Evolutionary conservation across 2,113 vertebrate genomes (phyloP).

Genomic region (Vombatus ursinus): DNA sequence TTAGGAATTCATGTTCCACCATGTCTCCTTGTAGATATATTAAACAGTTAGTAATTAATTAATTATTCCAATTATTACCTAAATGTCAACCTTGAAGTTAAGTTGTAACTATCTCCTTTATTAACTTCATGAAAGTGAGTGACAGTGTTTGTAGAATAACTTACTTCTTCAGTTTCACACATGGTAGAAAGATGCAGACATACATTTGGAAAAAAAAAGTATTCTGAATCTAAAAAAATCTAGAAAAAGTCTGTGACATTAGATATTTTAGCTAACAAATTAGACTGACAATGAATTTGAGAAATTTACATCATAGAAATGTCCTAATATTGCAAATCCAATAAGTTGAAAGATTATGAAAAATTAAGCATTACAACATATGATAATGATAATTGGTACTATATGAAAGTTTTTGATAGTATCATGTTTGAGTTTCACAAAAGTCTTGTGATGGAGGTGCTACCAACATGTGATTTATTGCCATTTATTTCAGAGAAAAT

Average conservation of each 20-base stretch:
- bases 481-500: background rate
- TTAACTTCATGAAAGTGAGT: slow-evolving; percentile 40
- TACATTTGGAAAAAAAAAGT: background rate
- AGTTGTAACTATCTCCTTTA: slow-evolving; percentile 33
- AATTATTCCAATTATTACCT: slow-evolving; percentile 54
- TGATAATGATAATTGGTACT: background rate
- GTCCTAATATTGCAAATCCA: background rate
- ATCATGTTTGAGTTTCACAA: background rate
- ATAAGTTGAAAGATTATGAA: background rate
- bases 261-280: background rate
- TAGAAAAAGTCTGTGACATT: background rate
- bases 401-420: background rate
- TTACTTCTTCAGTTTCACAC: background rate
- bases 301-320: background rate
- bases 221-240: background rate
- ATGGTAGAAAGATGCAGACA: background rate
- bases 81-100: slow-evolving; percentile 9
- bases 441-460: background rate
- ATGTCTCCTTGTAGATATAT: slow-evolving; percentile 19
- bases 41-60: slow-evolving; percentile 41
- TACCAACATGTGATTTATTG: background rate
- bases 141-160: background rate
- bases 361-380: background rate
- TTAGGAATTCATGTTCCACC: slow-evolving; percentile 36
- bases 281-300: background rate